Evolutionary conservation across 2,888 invertebrate genomes (phyloP), one percentile per base, ranked within the genome.

Genomic region (Drosophila nr. perissopoda): DNA sequence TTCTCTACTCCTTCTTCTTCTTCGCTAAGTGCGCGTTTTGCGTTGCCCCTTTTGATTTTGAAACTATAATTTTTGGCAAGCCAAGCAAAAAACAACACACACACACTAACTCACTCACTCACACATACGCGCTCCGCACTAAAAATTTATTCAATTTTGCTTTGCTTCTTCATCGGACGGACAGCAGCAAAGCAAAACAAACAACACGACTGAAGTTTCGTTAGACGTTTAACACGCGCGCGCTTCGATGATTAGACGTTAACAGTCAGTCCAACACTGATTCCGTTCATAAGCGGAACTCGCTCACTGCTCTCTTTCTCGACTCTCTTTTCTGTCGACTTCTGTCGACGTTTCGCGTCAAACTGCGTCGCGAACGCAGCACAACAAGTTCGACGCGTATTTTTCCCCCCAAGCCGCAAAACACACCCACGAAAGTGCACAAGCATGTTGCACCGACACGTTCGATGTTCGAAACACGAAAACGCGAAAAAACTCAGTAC

Each of bases 91-190:
- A 76, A 57, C 54, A 42, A 63, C 69, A 64, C 53, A 70, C 38
- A 36, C 49, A 8, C 53, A 33, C 75, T 49, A 40, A 49, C 42
- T 36, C 66, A 51, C 74, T 59, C 61, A 68, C 71, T 45, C 49
- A 67, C 58, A 66, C 61, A 68, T 69, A 49, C 71, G 40, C 40
- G 56, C 25, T 56, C 60, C 63, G 68, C 76, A 80, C 67, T 69
- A 67, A 70, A 81, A 81, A 81, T 83, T 87, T 83, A 83, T 87
- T 84, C 82, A 80, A 87, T 84, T 87, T 84, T 77, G 80, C 69
- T 87, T 87, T 87, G 73, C 77, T 78, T 78, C 77, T 77, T 74
- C 67, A 69, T 66, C 54, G 48, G 56, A 67, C 54, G 48, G 56
- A 67, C 71, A 75, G 60, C 80, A 69, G 70, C 71, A 82, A 84